Conservation (phyloP, 2,113 vertebrate genomes). For the Elgaria multicarinata region DNA sequence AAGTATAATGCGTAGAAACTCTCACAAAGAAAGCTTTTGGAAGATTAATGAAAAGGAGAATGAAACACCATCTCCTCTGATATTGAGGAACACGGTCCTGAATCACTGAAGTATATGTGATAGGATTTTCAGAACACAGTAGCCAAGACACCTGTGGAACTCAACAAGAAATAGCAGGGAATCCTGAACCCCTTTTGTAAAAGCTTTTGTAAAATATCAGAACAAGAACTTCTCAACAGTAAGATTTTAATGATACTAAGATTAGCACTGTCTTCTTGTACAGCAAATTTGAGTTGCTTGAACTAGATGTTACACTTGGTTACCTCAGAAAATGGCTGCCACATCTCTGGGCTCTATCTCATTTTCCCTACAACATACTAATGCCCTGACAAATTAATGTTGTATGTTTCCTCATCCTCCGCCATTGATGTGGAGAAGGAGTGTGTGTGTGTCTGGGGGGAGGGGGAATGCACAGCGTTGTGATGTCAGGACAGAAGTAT, state of each 20-base stretch:
- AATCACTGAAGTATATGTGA: background rate
- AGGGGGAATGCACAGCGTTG: background rate
- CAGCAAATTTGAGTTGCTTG: background rate
- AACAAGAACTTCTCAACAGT: background rate
- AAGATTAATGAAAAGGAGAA: background rate
- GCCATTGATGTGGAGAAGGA: background rate
- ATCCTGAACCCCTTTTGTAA: background rate
- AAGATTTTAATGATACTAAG: background rate
- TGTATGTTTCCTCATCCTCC: background rate
- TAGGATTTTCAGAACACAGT: background rate
- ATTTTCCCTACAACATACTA: too few relatives aligned
- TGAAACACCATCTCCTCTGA: background rate
- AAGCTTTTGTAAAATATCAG: background rate
- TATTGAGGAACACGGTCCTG: background rate
- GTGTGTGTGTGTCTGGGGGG: too few relatives aligned
- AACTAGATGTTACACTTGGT: background rate
- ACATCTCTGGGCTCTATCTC: background rate
- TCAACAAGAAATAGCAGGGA: background rate
- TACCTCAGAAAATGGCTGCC: background rate
- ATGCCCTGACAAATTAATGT: background rate
- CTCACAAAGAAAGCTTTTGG: background rate
- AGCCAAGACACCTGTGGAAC: background rate
- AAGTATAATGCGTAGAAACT: fast-evolving
- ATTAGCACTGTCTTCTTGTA: background rate
- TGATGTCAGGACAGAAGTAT: background rate